These are phyloP conservation scores for Siniperca scherzeri DNA, from an alignment of 2,797 vertebrate species.

Conservation along the genomic window DNA sequence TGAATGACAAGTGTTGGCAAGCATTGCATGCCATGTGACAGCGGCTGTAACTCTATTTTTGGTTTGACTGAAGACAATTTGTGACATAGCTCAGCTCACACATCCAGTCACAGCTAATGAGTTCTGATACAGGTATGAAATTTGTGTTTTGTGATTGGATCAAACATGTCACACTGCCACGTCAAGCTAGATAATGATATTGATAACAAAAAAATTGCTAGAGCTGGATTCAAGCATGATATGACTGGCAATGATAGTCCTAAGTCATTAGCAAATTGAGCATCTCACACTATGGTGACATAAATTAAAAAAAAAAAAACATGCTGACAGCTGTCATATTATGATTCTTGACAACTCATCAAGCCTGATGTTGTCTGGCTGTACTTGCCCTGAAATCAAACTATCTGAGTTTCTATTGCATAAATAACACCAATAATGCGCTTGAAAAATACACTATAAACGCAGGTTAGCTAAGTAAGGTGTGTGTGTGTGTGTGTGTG, in stretches of 20 bases:
- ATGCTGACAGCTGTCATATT: constrained; percentile 21
- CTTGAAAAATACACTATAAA: neutral
- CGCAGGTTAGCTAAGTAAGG: neutral
- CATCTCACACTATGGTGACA: constrained; percentile 13
- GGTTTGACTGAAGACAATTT: constrained; percentile 31
- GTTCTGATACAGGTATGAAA: constrained; percentile 3
- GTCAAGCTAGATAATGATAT: neutral
- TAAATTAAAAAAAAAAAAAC: neutral
- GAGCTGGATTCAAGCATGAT: constrained; percentile 5
- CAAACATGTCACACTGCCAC: constrained; percentile 7
- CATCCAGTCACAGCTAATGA: constrained; percentile 19
- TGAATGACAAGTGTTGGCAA: constrained; percentile 49
- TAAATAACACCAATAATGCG: neutral
- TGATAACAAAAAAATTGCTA: neutral
- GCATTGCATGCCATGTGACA: constrained; percentile 26
- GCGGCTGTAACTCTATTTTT: constrained; percentile 8
- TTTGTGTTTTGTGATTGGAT: constrained; percentile 6
- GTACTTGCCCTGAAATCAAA: neutral
- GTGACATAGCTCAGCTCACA: constrained; percentile 22
- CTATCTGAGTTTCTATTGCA: neutral
- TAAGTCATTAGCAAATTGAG: constrained; percentile 12
- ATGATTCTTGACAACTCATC: constrained; percentile 4
- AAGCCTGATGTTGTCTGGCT: neutral
- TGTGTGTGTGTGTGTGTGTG: neutral
- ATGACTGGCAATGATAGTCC: neutral